A percentile compares a stretch with the other conserved stretches of the same genome.
Conservation (phyloP, 1,140 invertebrate genomes). For the Lucilia sericata region DNA sequence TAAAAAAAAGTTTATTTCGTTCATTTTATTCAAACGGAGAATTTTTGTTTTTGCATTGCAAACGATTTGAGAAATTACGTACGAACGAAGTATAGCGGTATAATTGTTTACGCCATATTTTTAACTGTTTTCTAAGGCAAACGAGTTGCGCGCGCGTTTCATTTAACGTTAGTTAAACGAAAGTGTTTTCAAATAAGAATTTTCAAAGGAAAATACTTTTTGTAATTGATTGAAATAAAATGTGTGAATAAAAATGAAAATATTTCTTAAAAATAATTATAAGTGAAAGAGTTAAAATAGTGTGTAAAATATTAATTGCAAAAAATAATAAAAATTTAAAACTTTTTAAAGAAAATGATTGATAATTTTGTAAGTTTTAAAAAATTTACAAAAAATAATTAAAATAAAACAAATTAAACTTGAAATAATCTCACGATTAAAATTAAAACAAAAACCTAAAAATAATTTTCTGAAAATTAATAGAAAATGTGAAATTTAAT, state of each 20-base stretch:
- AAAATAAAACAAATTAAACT: no score
- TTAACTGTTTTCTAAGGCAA: no score
- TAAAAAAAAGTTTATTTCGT: background rate
- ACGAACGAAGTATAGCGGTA: conserved; percentile 17
- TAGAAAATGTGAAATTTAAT: no score
- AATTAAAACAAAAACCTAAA: no score
- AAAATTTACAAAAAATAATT: background rate
- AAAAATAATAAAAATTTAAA: background rate
- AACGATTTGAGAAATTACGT: background rate
- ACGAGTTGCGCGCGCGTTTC: conserved; percentile 55
- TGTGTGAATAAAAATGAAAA: background rate
- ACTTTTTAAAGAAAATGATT: background rate
- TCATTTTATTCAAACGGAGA: background rate
- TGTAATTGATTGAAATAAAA: background rate
- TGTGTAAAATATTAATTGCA: background rate
- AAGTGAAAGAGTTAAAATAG: background rate
- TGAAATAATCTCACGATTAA: no score
- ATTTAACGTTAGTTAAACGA: conserved; percentile 35
- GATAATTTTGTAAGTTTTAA: background rate
- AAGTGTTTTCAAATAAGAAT: background rate
- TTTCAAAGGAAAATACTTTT: background rate
- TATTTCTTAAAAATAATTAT: no score
- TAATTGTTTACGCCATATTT: background rate
- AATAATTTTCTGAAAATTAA: no score
- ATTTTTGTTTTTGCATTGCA: background rate